A percentile compares a stretch with the other conserved stretches of the same genome.
Conservation (phyloP, 2,113 vertebrate species). For the Lampris megalopsis region DNA sequence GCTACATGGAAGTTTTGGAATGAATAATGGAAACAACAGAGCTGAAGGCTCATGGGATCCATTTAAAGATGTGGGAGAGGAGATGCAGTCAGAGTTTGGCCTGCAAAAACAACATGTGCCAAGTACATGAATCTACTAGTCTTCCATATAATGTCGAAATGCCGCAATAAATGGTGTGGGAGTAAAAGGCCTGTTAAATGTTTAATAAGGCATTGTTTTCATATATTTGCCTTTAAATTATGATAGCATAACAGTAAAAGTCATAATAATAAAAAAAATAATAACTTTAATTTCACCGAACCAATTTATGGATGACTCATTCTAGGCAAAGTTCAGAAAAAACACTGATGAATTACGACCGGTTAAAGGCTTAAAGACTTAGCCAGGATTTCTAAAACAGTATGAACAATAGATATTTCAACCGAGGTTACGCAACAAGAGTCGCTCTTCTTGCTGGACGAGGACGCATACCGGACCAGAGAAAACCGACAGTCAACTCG, state of each 20-base stretch:
- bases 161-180: conserved; percentile 22
- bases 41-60: conserved; percentile 80
- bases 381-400: too few species aligned
- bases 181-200: conserved; percentile 20
- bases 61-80: conserved; percentile 81
- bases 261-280: conserved; percentile 21
- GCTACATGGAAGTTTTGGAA: conserved; percentile 79
- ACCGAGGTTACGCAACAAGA: background rate
- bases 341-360: background rate
- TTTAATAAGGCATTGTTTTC: conserved; percentile 27
- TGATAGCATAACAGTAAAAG: conserved; percentile 7
- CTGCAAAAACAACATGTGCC: conserved; percentile 60
- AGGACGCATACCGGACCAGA: conserved; percentile 11
- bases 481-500: conserved; percentile 45
- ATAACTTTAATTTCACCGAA: conserved; percentile 8
- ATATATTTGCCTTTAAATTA: conserved; percentile 42
- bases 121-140: conserved; percentile 69
- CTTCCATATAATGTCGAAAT: conserved; percentile 46
- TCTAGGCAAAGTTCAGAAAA: conserved; percentile 1
- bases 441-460: too few species aligned
- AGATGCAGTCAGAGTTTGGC: conserved; percentile 70
- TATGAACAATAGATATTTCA: background rate
- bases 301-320: conserved; percentile 1
- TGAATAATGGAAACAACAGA: conserved; percentile 85
- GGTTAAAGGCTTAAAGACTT: conserved; percentile 14